These are phyloP conservation scores for Myiozetetes cayanensis DNA, from an alignment of 2,113 vertebrate species.

Conservation along the genomic window DNA sequence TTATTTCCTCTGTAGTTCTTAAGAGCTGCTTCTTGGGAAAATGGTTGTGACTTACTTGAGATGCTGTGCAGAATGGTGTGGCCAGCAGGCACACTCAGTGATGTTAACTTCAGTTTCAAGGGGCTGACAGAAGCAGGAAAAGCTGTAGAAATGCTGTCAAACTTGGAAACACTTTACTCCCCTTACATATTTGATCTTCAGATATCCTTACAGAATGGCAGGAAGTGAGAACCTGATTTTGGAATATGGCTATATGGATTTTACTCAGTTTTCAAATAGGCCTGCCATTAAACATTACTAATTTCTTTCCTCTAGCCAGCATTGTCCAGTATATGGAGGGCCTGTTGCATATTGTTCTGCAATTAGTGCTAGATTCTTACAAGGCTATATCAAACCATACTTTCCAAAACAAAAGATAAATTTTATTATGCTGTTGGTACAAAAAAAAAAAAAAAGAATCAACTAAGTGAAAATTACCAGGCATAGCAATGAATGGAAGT, in stretches of 20 bases:
- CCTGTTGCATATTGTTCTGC: background rate
- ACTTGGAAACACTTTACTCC: background rate
- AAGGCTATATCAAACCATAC: background rate
- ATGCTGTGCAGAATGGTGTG: background rate
- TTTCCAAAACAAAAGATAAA: background rate
- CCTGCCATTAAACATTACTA: background rate
- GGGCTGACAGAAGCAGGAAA: background rate
- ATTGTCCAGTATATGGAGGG: background rate
- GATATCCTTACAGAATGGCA: background rate
- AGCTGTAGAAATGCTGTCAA: background rate
- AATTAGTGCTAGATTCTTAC: background rate
- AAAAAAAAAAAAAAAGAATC: background rate
- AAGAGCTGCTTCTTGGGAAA: background rate
- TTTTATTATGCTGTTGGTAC: background rate
- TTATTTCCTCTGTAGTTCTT: background rate
- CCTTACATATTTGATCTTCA: background rate
- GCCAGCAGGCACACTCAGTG: background rate
- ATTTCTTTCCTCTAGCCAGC: background rate
- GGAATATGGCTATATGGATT: background rate
- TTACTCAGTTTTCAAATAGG: background rate
- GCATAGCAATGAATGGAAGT: background rate
- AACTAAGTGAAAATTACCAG: background rate
- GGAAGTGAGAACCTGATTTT: background rate
- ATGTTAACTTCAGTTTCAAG: background rate
- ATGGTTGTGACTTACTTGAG: background rate